Base-by-base conservation (phyloP, 1,140 invertebrate genomes). In the Diplogasteroides magnus region DNA sequence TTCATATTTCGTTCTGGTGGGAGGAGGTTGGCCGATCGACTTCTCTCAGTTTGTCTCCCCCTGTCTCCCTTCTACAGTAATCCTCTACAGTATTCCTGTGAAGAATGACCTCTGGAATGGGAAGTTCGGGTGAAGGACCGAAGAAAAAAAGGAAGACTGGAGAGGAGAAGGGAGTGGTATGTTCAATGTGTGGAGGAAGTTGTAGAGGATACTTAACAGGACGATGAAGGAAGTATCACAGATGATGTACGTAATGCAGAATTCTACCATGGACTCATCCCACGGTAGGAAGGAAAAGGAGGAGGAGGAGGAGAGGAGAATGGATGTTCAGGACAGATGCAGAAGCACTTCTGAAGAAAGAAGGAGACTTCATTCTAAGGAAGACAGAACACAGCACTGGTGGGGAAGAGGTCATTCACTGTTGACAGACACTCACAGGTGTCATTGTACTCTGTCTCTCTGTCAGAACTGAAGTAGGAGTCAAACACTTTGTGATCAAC, bases 401-500 rank as follows among this genome's bases (percentile, higher is more conserved):
- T 48, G 19, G 6, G 19, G 19, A 11, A 19, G 6, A 48, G 37
- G 19, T 48, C 6, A 48, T 48, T 67, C 62, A 6, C 26, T 29
- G 25, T 68, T 23, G 57, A 25, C 29, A 61, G n/a, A 61, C 56
- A 14, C 62, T n/a, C n/a, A n/a, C 70, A 31, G 71, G 67, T 19
- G 58, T 62, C 37, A 72, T 73, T 27, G 73, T 74, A 15, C 37
- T 74, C 29, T 70, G 70, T 19, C 6, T 74, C 19, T 66, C 62
- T 19, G 73, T 74, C 2, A 31, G 67, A 15, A 61, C 64, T 26
- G 71, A 59, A 19, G 69, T 55, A 19, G 61, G 31, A 31, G 60
- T 61, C 15, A 71, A 68, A 32, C 69, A 74, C 61, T 74, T 74
- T 31, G 72, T 74, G 73, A 57, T 74, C 70, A 74, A 74, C 71